Evolutionary conservation across 2,888 invertebrate species (phyloP).

Genomic region (Eupsilia transversa): DNA sequence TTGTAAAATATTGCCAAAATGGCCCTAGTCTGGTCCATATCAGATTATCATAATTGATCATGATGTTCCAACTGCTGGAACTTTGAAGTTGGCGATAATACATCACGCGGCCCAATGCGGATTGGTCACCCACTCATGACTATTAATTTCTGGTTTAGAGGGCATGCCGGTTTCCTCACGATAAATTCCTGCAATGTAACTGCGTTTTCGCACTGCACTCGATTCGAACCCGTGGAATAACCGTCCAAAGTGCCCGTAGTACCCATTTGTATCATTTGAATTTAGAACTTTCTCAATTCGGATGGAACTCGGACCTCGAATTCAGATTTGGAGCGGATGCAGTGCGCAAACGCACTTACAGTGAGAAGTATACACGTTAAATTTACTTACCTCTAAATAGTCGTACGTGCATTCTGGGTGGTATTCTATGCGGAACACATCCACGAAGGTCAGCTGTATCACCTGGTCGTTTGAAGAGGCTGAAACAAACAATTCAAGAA

Average conservation of each 20-base stretch:
- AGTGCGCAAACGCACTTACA: background rate
- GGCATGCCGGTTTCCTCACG: background rate
- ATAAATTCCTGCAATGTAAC: background rate
- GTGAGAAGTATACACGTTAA: background rate
- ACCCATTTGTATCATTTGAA: background rate
- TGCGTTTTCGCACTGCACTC: background rate
- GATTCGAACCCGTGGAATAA: background rate
- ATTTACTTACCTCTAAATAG: conserved; percentile 82
- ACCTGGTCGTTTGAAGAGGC: conserved; percentile 75
- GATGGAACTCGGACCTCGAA: background rate
- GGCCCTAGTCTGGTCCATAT: too few relatives aligned
- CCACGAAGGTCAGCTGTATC: conserved; percentile 83
- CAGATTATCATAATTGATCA: background rate
- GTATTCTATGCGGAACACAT: conserved; percentile 85
- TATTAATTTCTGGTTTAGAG: background rate
- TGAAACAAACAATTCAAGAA: conserved; percentile 69
- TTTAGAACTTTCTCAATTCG: background rate
- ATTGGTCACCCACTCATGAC: background rate
- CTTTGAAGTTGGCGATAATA: background rate
- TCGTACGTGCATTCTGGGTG: conserved; percentile 84
- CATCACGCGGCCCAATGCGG: background rate
- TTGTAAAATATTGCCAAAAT: too few relatives aligned
- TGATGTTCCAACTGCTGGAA: background rate
- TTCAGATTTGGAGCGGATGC: background rate
- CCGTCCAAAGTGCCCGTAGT: background rate